Percentiles rank a stretch among this genome's conserved stretches.
phyloP scores from a whole-genome alignment of 53 echinoderm and acorn worm genomes.

The Zoroaster sp. region DNA sequence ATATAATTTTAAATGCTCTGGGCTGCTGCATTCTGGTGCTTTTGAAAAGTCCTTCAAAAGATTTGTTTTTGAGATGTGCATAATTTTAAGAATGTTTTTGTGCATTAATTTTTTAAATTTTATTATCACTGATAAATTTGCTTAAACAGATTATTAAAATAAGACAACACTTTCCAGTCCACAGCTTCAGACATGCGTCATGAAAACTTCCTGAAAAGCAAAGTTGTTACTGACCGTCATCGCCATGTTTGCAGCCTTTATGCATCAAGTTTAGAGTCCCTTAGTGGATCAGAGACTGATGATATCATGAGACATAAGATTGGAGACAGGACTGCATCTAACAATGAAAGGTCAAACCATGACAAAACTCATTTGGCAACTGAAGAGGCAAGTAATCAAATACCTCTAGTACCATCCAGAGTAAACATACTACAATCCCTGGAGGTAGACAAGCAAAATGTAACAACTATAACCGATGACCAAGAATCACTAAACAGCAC shows the following conservation, averaged over 20 bases:
- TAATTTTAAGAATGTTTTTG: too few species aligned
- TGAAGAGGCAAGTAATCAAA: not conserved
- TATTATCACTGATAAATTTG: too few species aligned
- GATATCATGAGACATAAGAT: not conserved
- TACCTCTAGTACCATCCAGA: not conserved
- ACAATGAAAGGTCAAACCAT: not conserved
- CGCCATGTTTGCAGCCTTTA: constrained; percentile 72
- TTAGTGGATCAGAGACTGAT: constrained; percentile 3
- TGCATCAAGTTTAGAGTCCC: constrained; percentile 3
- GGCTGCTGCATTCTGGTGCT: too few species aligned
- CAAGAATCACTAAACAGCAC: not conserved
- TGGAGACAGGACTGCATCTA: not conserved
- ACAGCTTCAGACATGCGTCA: constrained; percentile 80
- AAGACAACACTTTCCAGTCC: constrained; percentile 42
- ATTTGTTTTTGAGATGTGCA: too few species aligned
- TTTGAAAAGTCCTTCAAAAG: too few species aligned
- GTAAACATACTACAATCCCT: not conserved
- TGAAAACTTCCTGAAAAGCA: constrained; percentile 68
- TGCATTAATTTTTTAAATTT: too few species aligned
- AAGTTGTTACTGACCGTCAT: constrained; percentile 65
- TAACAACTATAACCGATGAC: not conserved
- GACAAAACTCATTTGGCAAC: not conserved
- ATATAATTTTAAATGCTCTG: too few species aligned
- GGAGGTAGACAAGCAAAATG: too few species aligned
- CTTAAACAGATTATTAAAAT: too few species aligned